Evolutionary conservation across 1,140 invertebrate species (phyloP).

Genomic region (Berghia stephanieae): DNA sequence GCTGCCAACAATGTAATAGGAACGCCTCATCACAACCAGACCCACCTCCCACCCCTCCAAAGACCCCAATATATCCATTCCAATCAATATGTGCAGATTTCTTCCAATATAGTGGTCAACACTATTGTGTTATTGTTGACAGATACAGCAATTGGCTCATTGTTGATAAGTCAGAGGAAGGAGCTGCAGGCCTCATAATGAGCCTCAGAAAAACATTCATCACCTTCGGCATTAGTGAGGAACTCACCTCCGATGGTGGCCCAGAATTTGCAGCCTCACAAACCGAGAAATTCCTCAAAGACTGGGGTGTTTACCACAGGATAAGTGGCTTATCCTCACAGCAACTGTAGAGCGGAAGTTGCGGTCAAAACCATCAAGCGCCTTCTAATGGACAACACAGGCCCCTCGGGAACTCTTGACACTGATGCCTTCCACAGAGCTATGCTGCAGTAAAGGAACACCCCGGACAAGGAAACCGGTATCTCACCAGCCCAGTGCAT

Average conservation of each 20-base stretch:
- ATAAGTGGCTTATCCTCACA: constrained; percentile 38
- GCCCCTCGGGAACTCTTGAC: constrained; percentile 25
- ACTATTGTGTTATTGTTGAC: constrained; percentile 39
- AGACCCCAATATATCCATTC: constrained; percentile 35
- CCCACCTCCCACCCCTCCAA: constrained; percentile 32
- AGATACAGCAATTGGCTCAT: constrained; percentile 46
- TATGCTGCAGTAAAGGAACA: constrained; percentile 39
- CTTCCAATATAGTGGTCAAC: constrained; percentile 29
- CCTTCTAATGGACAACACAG: constrained; percentile 36
- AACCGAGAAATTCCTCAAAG: constrained; percentile 33
- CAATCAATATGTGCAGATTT: constrained; percentile 40
- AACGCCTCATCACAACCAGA: constrained; percentile 31
- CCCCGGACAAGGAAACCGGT: constrained; percentile 32
- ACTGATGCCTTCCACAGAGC: constrained; percentile 36
- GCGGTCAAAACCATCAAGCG: constrained; percentile 37
- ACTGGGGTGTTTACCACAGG: constrained; percentile 39
- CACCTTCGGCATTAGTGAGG: constrained; percentile 41
- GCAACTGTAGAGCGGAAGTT: constrained; percentile 36
- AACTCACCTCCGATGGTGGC: constrained; percentile 38
- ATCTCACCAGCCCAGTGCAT: constrained; percentile 34
- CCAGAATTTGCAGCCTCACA: constrained; percentile 35
- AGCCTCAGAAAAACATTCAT: constrained; percentile 37
- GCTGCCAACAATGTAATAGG: constrained; percentile 38
- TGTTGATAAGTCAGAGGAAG: constrained; percentile 32
- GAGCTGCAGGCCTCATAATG: constrained; percentile 32